Evolutionary conservation across 1,140 invertebrate genomes (phyloP), one percentile per base, ranked within the genome.

Genomic region (Papilio dardanus): DNA sequence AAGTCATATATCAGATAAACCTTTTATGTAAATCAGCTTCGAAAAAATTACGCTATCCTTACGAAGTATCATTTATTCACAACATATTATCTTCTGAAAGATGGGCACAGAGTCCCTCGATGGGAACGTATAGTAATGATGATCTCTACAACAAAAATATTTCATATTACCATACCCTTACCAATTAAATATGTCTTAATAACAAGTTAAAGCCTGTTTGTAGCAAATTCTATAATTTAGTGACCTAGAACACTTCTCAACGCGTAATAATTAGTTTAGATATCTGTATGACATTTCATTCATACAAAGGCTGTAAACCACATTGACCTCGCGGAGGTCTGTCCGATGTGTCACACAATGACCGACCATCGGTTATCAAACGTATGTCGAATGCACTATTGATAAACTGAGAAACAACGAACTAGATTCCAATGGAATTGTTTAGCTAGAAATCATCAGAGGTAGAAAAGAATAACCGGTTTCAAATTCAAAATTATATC

Each of bases 371-470:
- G n/a, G 65, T 19, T 69, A 24, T 69, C 31, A 19, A 50, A 14
- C 28, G 58, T 19, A 40, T 46, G 75, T 78, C 65, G 31, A 62
- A 30, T 67, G 74, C 71, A 71, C 37, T 62, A 76, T 75, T 80
- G 82, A 82, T 80, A 82, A 77, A 81, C 76, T 76, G 73, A 78
- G 68, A 81, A 79, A 79, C 62, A 76, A 79, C 73, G 76, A 46
- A 30, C 62, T 42, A 37, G 16, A 77, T 79, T 77, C 76, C 74
- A 78, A 76, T 77, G 76, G 74, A 80, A 80, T 79, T 79, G 77
- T 81, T 83, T 82, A 42, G 74, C 69, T 79, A 75, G 35, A 71
- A 77, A 68, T n/a, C n/a, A n/a, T n/a, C 37, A 69, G 42, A 65
- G 42, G 5, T n/a, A 46, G 42, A 46, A 5, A 46, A 46, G n/a